Evolutionary conservation across 2,888 invertebrate genomes (phyloP), one percentile per base, ranked within the genome.

Genomic region (Chesias legatella): DNA sequence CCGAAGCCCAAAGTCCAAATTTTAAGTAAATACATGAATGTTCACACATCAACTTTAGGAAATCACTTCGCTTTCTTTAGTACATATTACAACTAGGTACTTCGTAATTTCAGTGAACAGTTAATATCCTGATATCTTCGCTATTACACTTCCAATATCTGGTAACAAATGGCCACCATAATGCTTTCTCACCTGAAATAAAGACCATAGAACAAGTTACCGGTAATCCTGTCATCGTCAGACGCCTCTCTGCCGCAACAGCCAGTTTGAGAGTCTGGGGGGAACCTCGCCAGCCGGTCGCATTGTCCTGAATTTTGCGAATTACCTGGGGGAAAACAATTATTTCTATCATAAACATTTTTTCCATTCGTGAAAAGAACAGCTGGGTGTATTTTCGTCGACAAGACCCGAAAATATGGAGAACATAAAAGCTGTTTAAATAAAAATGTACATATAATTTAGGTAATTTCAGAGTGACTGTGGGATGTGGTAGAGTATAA

Each of bases 211-310:
- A 26, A 42, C 20, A 55, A 53, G 65, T 63, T 70, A 81, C 84
- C 80, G 37, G 65, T 67, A 58, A 76, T 71, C 53, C 67, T 76
- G 49, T 74, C 69, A 37, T 58, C 44, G 33, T 73, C 73, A 48
- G 76, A 63, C 41, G 68, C 72, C 48, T 85, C 82, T 13, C 59
- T 61, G 20, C 85, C 85, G 47, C 85, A 85, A 58, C 85, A 85
- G 38, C 72, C 77, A 29, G 74, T 60, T 43, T 68, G 56, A 27
- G 79, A 74, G 30, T 67, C 63, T 1, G 82, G 81, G 1, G 79
- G 76, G 17, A 69, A 63, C 54, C 66, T 76, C 43, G 72, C 67
- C 65, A 67, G 44, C 6, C 43, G 39, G 13, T 64, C 45, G 45
- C 83, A 82, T 51, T 75, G 72, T 13, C 58, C 59, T 35, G 48